A percentile compares a stretch with the other conserved stretches of the same genome.
These are phyloP conservation scores for Mionectes olivaceus DNA, from an alignment of 2,797 vertebrate species.

Conservation along the genomic window DNA sequence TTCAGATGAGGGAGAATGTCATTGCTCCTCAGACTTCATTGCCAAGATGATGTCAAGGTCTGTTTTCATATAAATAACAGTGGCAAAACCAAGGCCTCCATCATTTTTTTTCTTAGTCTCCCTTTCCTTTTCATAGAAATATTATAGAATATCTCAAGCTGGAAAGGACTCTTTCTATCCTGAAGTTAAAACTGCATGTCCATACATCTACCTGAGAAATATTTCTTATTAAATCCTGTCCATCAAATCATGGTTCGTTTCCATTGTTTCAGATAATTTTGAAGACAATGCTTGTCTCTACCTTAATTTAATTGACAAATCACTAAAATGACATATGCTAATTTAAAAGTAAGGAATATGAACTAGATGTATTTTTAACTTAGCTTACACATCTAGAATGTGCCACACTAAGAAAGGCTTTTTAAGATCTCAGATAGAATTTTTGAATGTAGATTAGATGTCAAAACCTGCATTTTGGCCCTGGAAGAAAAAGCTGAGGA, in stretches of 20 bases:
- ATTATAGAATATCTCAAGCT: background rate
- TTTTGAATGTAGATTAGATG: background rate
- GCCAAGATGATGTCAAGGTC: background rate
- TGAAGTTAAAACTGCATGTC: background rate
- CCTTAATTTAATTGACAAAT: conserved; percentile 9
- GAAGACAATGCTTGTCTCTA: background rate
- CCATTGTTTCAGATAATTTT: background rate
- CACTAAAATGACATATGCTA: background rate
- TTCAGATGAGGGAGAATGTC: background rate
- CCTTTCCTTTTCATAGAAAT: background rate
- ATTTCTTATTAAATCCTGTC: background rate
- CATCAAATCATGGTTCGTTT: background rate
- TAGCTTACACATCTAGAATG: background rate
- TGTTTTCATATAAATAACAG: background rate
- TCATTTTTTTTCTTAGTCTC: background rate
- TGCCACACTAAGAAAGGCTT: background rate
- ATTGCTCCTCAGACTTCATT: background rate
- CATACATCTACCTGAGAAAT: background rate
- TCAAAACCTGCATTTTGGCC: background rate
- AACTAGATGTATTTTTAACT: background rate
- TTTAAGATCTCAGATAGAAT: background rate
- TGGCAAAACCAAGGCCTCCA: background rate
- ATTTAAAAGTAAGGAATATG: background rate
- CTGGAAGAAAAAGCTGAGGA: background rate
- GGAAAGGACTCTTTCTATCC: background rate